Base-by-base conservation (phyloP, 2,797 vertebrate species). In the Iguana delicatissima region DNA sequence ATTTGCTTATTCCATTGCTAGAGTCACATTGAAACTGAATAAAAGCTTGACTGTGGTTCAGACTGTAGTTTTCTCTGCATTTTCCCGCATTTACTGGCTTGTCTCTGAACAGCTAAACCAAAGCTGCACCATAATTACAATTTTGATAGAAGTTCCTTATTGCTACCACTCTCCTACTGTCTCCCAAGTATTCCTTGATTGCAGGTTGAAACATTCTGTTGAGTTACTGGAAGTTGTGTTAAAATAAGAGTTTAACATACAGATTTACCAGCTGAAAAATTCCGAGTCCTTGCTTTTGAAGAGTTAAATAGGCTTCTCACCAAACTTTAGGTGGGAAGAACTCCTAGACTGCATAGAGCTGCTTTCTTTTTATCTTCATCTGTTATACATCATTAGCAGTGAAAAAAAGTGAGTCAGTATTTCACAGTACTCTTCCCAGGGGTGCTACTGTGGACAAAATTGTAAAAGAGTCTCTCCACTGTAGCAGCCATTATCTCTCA, bases 121-220 rank as follows among this genome's bases (percentile, higher is more conserved):
- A 20, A 76, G 81, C 16, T 64, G 12, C 77, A 69, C 38, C 50
- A 57, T 88, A 82, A 80, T 85, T 85, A 80, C 50, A 85, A 42
- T 69, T 32, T 67, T 85, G 62, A 72, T 16, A 72, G 12, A 52
- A 57, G 29, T 89, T 67, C 22, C 7, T 84, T 62, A 77, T 29
- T 14, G 3, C 38, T 79, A 42, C 26, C 42, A 85, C 29, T 83
- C 57, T 64, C 42, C 81, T 85, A 35, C 32, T 79, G 38, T 87
- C 76, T 87, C 86, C 38, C 59, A 42, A 79, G 76, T 13, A 20
- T 50, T 87, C 57, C 18, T 52, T 24, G 10, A 50, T 62, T 9
- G 9, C 13, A 32, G 67, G 26, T 80, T 79, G 38, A 80, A n/a
- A 6, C 29, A 87, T 87, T 62, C 29, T 32, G 26, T 16, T 29